Percentiles rank a stretch among this genome's conserved stretches.
These are phyloP conservation scores for Cheilosia scutellata DNA, from an alignment of 2,888 invertebrate species.

Conservation along the genomic window DNA sequence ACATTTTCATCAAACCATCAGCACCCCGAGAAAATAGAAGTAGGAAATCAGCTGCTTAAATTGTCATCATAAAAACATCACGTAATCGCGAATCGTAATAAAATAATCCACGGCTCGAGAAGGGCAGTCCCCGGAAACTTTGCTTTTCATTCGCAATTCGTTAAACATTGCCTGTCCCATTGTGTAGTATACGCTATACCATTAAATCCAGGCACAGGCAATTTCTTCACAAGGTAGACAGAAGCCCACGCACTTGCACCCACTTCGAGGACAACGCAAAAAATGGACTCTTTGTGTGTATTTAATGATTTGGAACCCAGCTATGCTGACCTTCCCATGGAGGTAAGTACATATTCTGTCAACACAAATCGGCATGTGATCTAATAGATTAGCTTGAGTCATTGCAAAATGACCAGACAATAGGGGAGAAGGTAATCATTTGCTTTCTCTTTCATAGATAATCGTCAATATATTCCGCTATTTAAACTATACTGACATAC, in stretches of 20 bases:
- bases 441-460: constrained; percentile 84
- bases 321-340: constrained; percentile 82
- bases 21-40: constrained; percentile 50
- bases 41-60: constrained; percentile 69
- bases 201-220: not conserved
- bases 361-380: constrained; percentile 42
- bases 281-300: constrained; percentile 66
- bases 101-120: constrained; percentile 7
- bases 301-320: constrained; percentile 78
- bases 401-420: constrained; percentile 34
- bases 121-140: not conserved
- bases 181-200: too few species aligned
- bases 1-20: constrained; percentile 29
- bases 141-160: constrained; percentile 4
- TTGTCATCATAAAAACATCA: constrained; percentile 68
- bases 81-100: constrained; percentile 55
- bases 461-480: constrained; percentile 87
- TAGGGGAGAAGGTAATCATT: not conserved
- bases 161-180: not conserved
- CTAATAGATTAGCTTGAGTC: constrained; percentile 42
- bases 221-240: constrained; percentile 2
- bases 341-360: constrained; percentile 79
- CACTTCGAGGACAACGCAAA: constrained; percentile 27
- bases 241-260: constrained; percentile 41
- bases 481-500: constrained; percentile 87